Percentiles rank a stretch among this genome's conserved stretches.
Conservation (phyloP, 1,140 invertebrate species). For the Drepana arcuata region DNA sequence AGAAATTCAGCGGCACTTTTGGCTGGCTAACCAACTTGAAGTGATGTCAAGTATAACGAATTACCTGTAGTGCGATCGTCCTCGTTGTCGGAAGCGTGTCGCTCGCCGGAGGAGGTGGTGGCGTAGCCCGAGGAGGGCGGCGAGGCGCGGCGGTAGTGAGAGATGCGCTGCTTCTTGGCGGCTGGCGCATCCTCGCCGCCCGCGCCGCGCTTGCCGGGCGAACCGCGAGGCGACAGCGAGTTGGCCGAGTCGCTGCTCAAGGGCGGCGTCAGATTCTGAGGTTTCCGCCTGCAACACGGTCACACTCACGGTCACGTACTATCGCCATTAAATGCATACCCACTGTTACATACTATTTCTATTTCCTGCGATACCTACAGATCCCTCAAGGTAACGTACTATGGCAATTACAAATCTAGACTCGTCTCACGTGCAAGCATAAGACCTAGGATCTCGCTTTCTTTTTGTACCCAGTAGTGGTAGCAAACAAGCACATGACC, state of each 20-base stretch:
- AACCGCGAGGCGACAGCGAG: constrained; percentile 59
- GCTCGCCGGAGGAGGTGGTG: constrained; percentile 64
- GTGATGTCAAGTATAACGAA: neutral
- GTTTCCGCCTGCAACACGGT: constrained; percentile 87
- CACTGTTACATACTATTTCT: too few species aligned
- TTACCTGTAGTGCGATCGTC: constrained; percentile 65
- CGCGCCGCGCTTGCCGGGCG: constrained; percentile 72
- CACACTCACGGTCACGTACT: too few species aligned
- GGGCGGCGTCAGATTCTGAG: constrained; percentile 89
- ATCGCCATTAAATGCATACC: too few species aligned
- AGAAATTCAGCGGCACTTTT: too few species aligned
- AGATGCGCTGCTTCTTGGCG: constrained; percentile 86
- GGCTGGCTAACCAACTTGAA: too few species aligned
- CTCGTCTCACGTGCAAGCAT: too few species aligned
- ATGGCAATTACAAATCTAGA: too few species aligned
- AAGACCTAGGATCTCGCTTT: too few species aligned
- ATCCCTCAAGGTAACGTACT: too few species aligned
- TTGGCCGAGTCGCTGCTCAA: constrained; percentile 84
- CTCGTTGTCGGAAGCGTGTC: constrained; percentile 66
- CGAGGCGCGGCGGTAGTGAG: constrained; percentile 79
- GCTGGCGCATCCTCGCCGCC: constrained; percentile 64
- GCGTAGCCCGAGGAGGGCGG: constrained; percentile 59
- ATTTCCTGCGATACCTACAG: too few species aligned
- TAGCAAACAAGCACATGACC: too few species aligned
- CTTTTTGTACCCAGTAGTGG: too few species aligned